Evolutionary conservation across 1,140 invertebrate genomes (phyloP).

Genomic region (Nylanderia fulva): DNA sequence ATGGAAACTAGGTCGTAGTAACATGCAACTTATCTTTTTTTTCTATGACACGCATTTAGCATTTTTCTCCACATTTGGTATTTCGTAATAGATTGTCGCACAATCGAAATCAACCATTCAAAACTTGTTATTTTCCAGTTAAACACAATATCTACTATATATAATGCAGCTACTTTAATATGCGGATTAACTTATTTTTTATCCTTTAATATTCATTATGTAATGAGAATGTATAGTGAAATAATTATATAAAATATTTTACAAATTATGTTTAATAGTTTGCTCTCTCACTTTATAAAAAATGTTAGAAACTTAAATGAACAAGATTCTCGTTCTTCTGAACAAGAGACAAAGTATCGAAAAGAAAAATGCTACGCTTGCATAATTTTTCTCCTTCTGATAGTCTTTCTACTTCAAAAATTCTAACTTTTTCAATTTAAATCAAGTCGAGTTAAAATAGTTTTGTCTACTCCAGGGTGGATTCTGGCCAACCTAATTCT

Average conservation of each 20-base stretch:
- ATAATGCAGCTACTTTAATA: conserved; percentile 1
- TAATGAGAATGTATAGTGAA: background rate
- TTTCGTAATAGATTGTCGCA: conserved; percentile 24
- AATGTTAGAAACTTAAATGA: too few relatives aligned
- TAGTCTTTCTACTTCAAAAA: too few relatives aligned
- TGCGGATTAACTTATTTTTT: background rate
- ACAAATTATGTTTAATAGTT: too few relatives aligned
- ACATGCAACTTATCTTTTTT: conserved; percentile 39
- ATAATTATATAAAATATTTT: background rate
- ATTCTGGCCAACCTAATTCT: too few relatives aligned
- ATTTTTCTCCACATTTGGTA: background rate
- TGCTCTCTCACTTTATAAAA: too few relatives aligned
- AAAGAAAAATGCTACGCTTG: too few relatives aligned
- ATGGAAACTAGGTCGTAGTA: conserved; percentile 45
- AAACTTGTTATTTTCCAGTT: background rate
- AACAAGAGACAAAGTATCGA: too few relatives aligned
- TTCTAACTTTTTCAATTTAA: too few relatives aligned
- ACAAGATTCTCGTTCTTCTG: too few relatives aligned
- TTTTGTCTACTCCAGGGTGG: too few relatives aligned
- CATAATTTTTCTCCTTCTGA: too few relatives aligned
- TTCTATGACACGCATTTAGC: background rate
- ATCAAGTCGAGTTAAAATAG: too few relatives aligned
- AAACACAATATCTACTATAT: conserved; percentile 30
- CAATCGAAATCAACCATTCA: conserved; percentile 21
- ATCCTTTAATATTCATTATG: background rate